Base-by-base conservation (phyloP, 1,140 invertebrate species). In the Drosophila arawakana region DNA sequence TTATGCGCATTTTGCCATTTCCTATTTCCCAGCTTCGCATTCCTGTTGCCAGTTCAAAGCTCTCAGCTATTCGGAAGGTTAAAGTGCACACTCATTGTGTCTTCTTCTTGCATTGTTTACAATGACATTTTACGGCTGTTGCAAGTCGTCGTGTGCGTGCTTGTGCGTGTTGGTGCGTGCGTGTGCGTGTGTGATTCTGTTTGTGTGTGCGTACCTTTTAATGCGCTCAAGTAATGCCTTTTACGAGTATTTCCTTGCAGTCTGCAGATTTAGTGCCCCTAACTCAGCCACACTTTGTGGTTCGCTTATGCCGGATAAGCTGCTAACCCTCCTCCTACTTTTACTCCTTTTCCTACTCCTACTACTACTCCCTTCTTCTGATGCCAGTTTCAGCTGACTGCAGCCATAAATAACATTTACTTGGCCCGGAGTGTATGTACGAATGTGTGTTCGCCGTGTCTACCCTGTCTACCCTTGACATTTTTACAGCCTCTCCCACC, bases 391-490 rank as follows among this genome's bases (percentile, higher is more conserved):
- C 59, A 70, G 49, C 61, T 66, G 65, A 59, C 54, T 86, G 82
- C 79, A 86, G 82, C 75, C 82, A 88, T 88, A 88, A 88, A 88
- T 88, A 89, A 89, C 73, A 83, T 89, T 89, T 83, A 83, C 86
- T 74, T 71, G 62, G 54, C 61, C 62, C 50, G 59, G 46, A 61
- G 47, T 61, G 43, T 65, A 21, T 25, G 30, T 49, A 10, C 10
- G 30, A 39, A 44, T 62, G 21, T 13, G 60, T 39, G 47, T 63
- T 15, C 3, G 11, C 25, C 47, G 44, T 43, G 44, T 66, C 52
- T 73, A 61, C 61, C 49, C 44, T 66, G 60, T 52, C 69, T 85
- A 76, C 83, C 83, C 83, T 85, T 85, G 82, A 82, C 82, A 88
- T 86, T 85, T 85, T 86, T 82, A 86, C 79, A 68, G 76, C 25